These are phyloP conservation scores for Eutrigla gurnardus DNA, from an alignment of 2,797 vertebrate species.

Conservation along the genomic window DNA sequence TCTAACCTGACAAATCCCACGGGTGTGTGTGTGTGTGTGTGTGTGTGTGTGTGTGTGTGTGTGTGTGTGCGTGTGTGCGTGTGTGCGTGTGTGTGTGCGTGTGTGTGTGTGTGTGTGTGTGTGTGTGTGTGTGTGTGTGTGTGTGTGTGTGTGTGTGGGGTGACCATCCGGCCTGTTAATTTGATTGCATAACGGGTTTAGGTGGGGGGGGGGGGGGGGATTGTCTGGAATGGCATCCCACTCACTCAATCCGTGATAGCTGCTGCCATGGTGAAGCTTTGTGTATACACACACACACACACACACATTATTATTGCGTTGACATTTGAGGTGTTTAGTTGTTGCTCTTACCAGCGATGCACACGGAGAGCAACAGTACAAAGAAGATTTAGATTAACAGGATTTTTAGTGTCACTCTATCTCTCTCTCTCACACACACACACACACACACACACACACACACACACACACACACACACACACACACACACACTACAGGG, in stretches of 20 bases:
- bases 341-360: conserved; percentile 25
- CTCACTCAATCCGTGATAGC: conserved; percentile 53
- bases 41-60: neutral
- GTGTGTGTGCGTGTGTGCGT: too few relatives aligned
- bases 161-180: conserved; percentile 71
- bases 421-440: conserved; percentile 7
- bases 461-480: conserved; percentile 16
- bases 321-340: conserved; percentile 41
- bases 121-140: conserved; percentile 1
- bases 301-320: conserved; percentile 33
- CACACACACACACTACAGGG: neutral
- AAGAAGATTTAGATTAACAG: conserved; percentile 26
- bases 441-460: conserved; percentile 18
- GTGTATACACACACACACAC: conserved; percentile 19
- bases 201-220: conserved; percentile 51
- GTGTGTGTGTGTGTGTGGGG: conserved; percentile 25
- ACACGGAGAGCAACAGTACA: conserved; percentile 12
- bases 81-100: too few relatives aligned
- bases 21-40: conserved; percentile 13
- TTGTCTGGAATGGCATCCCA: conserved; percentile 77
- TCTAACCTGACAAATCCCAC: conserved; percentile 71
- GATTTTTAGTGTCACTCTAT: neutral
- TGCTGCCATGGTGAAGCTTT: conserved; percentile 60
- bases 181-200: conserved; percentile 78
- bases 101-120: conserved; percentile 16